These are phyloP conservation scores for Coreius guichenoti DNA, from an alignment of 2,797 vertebrate species.

Conservation along the genomic window DNA sequence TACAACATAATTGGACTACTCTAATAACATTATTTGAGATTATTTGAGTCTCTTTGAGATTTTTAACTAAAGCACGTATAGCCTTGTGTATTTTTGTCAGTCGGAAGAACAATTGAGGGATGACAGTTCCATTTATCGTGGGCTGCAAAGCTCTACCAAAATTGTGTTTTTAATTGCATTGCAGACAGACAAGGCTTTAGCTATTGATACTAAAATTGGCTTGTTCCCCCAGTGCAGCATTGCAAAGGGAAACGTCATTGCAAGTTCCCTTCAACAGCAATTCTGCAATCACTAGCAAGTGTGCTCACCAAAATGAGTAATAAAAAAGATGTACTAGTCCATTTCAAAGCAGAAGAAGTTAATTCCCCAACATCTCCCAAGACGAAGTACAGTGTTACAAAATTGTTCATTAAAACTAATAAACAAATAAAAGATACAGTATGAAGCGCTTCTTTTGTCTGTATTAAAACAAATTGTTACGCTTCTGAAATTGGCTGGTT, in stretches of 20 bases:
- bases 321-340: constrained; percentile 31
- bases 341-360: constrained; percentile 3
- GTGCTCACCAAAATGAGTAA: constrained; percentile 32
- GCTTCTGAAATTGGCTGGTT: neutral
- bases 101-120: constrained; percentile 74
- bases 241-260: constrained; percentile 37
- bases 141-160: constrained; percentile 74
- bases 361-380: neutral
- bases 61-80: constrained; percentile 21
- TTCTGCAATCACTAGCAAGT: constrained; percentile 49
- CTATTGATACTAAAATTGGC: constrained; percentile 71
- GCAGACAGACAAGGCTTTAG: constrained; percentile 68
- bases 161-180: constrained; percentile 79
- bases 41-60: neutral
- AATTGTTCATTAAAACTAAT: neutral
- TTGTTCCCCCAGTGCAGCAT: constrained; percentile 50
- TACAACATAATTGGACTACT: neutral
- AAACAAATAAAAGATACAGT: neutral
- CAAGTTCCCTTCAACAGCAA: constrained; percentile 30
- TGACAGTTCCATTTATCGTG: constrained; percentile 75
- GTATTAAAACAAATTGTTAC: neutral
- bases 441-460: neutral
- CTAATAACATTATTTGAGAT: neutral
- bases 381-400: neutral
- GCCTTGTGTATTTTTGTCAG: constrained; percentile 64